Base-by-base conservation (phyloP, 2,888 invertebrate species). In the Eucera pruinosa region DNA sequence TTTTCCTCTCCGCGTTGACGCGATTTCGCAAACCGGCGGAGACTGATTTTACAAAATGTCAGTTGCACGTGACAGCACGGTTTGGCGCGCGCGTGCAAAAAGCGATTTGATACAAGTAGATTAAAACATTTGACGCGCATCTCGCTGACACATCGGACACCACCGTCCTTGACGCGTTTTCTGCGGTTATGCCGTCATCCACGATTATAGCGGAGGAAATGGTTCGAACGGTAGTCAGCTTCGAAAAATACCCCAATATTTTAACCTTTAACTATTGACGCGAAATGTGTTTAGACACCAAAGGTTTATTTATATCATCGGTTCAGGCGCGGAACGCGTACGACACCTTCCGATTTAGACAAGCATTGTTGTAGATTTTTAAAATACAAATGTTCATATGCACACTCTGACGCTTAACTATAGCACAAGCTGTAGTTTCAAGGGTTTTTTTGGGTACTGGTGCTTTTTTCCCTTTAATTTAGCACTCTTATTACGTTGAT, bases 41-140 rank as follows among this genome's bases (percentile, higher is more conserved):
- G 62, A 20, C 55, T 71, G 74, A 79, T 75, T 80, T 76, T 67
- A 61, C 80, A 76, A 81, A 81, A 81, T 64, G 80, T 81, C 80
- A 80, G 57, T 72, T 57, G 71, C 80, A 71, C 71, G 80, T 66
- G 74, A 27, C 70, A n/a, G 23, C 4, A 58, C 69, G 69, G 65
- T 68, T 72, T 54, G 68, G 57, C 25, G 67, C 77, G 23, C 57
- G 20, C 67, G 62, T 48, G 66, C 74, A 66, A 82, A 83, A 83
- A 74, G 74, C 79, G 62, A 82, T 84, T 77, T 74, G 74, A 82
- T 84, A 73, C 73, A 72, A 61, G 62, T 82, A 66, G 72, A 83
- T 83, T 83, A 83, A 83, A 83, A 82, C 77, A 79, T 84, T 83
- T 83, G 82, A 83, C 71, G 79, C 67, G 65, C 76, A 71, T 74